These are phyloP conservation scores for Eupeodes latifasciatus DNA, from an alignment of 2,888 invertebrate species.

Conservation along the genomic window DNA sequence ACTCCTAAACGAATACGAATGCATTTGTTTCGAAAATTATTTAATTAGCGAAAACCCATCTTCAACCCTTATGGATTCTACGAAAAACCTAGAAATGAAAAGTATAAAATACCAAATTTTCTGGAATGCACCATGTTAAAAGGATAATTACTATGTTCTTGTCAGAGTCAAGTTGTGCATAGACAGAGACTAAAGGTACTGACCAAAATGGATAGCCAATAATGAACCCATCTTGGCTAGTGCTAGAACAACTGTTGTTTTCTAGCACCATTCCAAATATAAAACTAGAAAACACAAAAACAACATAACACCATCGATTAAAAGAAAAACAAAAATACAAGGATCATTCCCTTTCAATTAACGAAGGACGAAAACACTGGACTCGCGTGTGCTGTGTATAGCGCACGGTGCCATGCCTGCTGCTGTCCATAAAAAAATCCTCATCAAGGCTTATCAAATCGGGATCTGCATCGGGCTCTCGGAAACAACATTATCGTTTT, in stretches of 20 bases:
- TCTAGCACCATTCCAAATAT: slow-evolving; percentile 50
- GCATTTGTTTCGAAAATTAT: slow-evolving; percentile 58
- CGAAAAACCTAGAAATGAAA: slow-evolving; percentile 6
- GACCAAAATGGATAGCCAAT: slow-evolving; percentile 59
- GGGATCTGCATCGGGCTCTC: slow-evolving; percentile 52
- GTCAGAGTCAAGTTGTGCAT: background rate
- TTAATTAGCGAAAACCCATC: slow-evolving; percentile 55
- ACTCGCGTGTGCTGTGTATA: slow-evolving; percentile 73
- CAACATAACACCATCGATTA: slow-evolving; percentile 53
- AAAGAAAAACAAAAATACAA: slow-evolving; percentile 14
- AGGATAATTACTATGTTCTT: slow-evolving; percentile 69
- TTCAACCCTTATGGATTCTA: slow-evolving; percentile 31
- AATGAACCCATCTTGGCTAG: slow-evolving; percentile 59
- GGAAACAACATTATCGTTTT: slow-evolving; percentile 22
- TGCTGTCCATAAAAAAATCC: slow-evolving; percentile 37
- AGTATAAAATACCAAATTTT: slow-evolving; percentile 15
- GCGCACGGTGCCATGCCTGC: slow-evolving; percentile 73
- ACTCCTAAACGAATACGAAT: background rate
- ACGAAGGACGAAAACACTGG: slow-evolving; percentile 25
- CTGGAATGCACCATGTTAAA: slow-evolving; percentile 51
- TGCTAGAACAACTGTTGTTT: slow-evolving; percentile 70
- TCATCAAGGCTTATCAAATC: slow-evolving; percentile 66
- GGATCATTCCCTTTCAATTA: slow-evolving; percentile 61
- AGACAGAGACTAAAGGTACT: background rate
- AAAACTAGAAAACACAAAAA: slow-evolving; percentile 46